Evolutionary conservation across 2,888 invertebrate species (phyloP).

Genomic region (Drosophila koepferae): DNA sequence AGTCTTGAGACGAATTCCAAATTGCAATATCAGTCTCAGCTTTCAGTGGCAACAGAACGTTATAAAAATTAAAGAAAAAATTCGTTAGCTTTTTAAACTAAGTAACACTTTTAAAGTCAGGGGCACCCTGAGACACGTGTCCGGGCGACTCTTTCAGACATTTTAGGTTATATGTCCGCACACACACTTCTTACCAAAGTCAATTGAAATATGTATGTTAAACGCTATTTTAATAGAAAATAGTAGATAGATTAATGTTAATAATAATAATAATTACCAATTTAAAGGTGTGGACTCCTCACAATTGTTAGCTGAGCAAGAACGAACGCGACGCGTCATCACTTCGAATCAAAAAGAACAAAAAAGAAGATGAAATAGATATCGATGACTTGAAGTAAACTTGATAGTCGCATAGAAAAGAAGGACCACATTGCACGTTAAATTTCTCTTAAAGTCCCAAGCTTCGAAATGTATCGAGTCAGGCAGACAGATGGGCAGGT

Average conservation of each 20-base stretch:
- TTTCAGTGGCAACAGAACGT: too few relatives aligned
- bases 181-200: too few relatives aligned
- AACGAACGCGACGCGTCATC: not conserved
- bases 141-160: not conserved
- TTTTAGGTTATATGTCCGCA: not conserved
- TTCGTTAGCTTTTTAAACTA: too few relatives aligned
- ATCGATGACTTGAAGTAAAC: not conserved
- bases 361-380: not conserved
- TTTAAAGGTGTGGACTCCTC: not conserved
- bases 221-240: not conserved
- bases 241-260: not conserved
- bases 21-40: too few relatives aligned
- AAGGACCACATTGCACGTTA: not conserved
- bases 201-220: not conserved
- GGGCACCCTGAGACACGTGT: too few relatives aligned
- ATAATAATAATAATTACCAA: not conserved
- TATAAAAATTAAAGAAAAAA: too few relatives aligned
- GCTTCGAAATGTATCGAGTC: not conserved
- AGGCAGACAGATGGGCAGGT: not conserved
- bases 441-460: not conserved
- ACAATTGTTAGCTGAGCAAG: accelerated
- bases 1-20: too few relatives aligned
- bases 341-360: not conserved
- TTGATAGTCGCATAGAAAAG: not conserved
- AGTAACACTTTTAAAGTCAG: too few relatives aligned